Evolutionary conservation across 2,797 vertebrate genomes (phyloP), one percentile per base, ranked within the genome.

Genomic region (Chromis chromis): DNA sequence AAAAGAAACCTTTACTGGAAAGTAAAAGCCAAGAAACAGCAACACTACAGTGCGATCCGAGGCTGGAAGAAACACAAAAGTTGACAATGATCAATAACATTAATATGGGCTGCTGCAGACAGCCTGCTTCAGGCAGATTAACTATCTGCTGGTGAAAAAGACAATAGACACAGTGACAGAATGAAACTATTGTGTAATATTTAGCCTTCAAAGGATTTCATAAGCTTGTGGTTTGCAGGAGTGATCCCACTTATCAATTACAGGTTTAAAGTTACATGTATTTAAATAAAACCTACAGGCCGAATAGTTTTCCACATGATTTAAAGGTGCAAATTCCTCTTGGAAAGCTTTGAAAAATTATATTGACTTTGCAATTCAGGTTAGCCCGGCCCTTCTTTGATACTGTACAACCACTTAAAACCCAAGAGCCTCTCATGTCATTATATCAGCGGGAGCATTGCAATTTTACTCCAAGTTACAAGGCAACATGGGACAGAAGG

Each of bases 11-110:
- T 83, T 89, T 84, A 78, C 78, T 85, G 70, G 74, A 81, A 65
- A 80, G 48, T 66, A 61, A 75, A 75, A 65, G 67, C 68, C 31
- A 24, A 82, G 69, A 83, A 76, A 61, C 5, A 12, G 55, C 61
- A n/a, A 66, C 55, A 66, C 59, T 77, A 59, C 48, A 58, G 57
- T 77, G 79, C 69, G 86, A 79, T 89, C 25, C 44, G 74, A 87
- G 66, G 57, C 55, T 49, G 70, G 60, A 70, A 60, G 79, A 70
- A 73, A 80, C 70, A 76, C 74, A 75, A 74, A 90, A 84, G 79
- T 82, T 93, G 92, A 93, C 92, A 90, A 57, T 94, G 92, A 94
- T 94, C 91, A 91, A 93, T 92, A 91, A 84, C 89, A 89, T 93
- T 93, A 93, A 94, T 93, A 91, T 89, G 67, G 70, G 81, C 79